Conservation (phyloP, 1,140 invertebrate species). For the Zaprionus camerounensis region DNA sequence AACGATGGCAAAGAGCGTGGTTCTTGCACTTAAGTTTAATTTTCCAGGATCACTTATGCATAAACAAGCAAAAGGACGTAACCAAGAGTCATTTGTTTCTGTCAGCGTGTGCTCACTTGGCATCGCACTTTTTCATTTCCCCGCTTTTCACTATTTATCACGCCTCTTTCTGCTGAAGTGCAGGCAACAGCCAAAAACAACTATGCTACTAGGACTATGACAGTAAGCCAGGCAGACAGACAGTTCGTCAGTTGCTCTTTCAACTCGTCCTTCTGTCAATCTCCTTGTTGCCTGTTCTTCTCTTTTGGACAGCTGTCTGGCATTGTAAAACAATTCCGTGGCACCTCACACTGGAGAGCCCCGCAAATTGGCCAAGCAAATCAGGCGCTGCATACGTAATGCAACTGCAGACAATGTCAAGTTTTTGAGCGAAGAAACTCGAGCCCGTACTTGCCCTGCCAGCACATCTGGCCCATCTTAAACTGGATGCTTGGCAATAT, state of each 20-base stretch:
- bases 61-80: conserved; percentile 63
- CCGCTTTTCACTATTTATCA: conserved; percentile 8
- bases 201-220: conserved; percentile 45
- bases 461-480: background rate
- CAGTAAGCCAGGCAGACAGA: conserved; percentile 42
- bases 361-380: conserved; percentile 41
- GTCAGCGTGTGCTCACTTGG: conserved; percentile 60
- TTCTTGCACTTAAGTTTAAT: conserved; percentile 66
- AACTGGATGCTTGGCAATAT: background rate
- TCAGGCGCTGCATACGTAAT: background rate
- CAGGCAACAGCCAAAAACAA: conserved; percentile 32
- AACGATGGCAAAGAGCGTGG: conserved; percentile 10
- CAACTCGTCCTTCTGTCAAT: conserved; percentile 19
- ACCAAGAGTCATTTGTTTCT: conserved; percentile 78
- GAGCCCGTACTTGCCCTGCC: too few relatives aligned
- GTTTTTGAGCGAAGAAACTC: background rate
- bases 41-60: conserved; percentile 69
- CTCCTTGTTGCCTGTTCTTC: background rate
- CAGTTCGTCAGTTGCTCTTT: conserved; percentile 17
- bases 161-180: conserved; percentile 8
- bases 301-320: conserved; percentile 24
- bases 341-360: conserved; percentile 26
- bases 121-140: background rate
- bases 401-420: conserved; percentile 5
- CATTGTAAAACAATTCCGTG: conserved; percentile 51